Percentiles rank a stretch among this genome's conserved stretches.
Conservation (phyloP, 1,140 invertebrate genomes). For the Platyura marginata region DNA sequence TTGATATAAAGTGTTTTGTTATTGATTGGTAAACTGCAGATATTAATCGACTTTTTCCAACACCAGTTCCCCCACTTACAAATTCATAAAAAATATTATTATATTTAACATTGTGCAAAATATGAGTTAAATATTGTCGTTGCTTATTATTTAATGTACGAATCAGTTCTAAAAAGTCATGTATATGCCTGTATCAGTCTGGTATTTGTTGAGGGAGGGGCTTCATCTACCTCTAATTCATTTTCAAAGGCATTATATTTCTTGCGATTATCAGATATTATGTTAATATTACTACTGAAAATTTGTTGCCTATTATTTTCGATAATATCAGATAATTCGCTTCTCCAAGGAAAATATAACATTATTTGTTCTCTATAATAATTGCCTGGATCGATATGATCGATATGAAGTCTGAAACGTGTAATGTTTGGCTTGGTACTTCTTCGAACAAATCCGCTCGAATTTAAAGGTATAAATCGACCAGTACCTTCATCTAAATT, state of each 20-base stretch:
- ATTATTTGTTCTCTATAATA: neutral
- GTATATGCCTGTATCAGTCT: too few species aligned
- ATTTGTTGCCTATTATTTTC: neutral
- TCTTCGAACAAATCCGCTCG: neutral
- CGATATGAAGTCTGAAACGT: neutral
- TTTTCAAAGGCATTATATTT: neutral
- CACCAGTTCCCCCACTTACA: neutral
- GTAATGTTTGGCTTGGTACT: neutral
- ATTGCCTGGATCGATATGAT: neutral
- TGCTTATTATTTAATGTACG: neutral
- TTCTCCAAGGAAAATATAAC: neutral
- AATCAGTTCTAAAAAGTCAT: neutral
- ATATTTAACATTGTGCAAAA: neutral
- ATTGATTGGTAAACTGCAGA: neutral
- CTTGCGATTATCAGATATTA: neutral
- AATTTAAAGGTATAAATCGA: too few species aligned
- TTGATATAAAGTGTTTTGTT: neutral
- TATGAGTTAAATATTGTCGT: neutral
- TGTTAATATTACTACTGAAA: neutral
- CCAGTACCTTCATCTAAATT: too few species aligned
- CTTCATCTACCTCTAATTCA: neutral
- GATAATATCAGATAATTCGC: neutral
- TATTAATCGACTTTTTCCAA: neutral
- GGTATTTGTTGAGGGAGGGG: too few species aligned
- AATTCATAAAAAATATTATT: neutral